Base-by-base conservation (phyloP, 2,888 invertebrate genomes). In the Archaeoteleia sp. region DNA sequence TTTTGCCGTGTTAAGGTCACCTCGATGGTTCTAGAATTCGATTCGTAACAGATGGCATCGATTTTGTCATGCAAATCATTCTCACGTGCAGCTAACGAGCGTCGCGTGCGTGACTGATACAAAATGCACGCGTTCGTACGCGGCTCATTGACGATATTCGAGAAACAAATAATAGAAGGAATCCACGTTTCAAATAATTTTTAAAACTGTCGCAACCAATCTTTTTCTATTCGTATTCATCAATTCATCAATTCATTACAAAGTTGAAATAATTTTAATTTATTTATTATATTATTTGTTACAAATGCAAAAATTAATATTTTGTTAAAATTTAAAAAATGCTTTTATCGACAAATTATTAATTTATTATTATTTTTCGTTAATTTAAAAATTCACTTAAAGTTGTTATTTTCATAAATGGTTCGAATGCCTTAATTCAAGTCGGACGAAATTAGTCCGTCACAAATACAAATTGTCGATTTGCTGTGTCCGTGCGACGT, bases 391-490 rank as follows among this genome's bases (percentile, higher is more conserved):
- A 5, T 23, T 23, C 7, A 5, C 7, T 23, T 4, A 23, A 3
- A 23, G 23, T n/a, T 48, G 29, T 35, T 51, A 39, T 53, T 53
- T 39, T 51, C 15, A 20, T 14, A 34, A 60, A 42, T 25, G 49
- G 34, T 30, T 7, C 12, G 7, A 2, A 8, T 17, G 54, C n/a
- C 48, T 46, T 42, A 48, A 54, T 49, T 48, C 43, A 46, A 37
- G 29, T 65, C 23, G 29, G 29, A 58, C 58, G 25, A 43, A 58
- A 45, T 58, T 65, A 58, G 53, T 12, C 37, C 5, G 17, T 14
- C 9, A 42, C 55, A 17, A 20, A 23, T 14, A 48, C 40, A 30
- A 29, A 34, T 40, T 30, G 14, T 39, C 29, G 40, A 13, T 40
- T 48, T 20, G 3, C 37, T 27, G 23, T 25, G 49, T 57, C 17